Conservation (phyloP, 2,888 invertebrate species). For the Nomada fabriciana region DNA sequence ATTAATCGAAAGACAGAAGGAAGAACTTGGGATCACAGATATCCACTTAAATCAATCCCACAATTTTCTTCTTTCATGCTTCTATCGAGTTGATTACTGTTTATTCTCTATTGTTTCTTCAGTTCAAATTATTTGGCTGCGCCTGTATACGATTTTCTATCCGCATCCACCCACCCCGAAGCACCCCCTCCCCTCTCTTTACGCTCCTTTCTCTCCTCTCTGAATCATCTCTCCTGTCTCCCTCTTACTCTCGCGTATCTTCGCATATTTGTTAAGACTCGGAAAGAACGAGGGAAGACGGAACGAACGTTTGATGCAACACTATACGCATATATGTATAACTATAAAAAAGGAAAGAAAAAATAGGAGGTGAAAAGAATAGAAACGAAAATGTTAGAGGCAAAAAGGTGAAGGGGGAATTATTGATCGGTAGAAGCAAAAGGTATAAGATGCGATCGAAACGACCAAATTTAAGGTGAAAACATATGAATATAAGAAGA, state of each 20-base stretch:
- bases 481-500: conserved; percentile 8
- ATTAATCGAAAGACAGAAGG: conserved; percentile 12
- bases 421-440: conserved; percentile 38
- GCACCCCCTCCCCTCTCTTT: conserved; percentile 54
- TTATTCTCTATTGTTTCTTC: not conserved
- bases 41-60: conserved; percentile 11
- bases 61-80: conserved; percentile 13
- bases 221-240: conserved; percentile 32
- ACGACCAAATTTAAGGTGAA: conserved; percentile 15
- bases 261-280: conserved; percentile 58
- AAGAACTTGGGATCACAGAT: conserved; percentile 40
- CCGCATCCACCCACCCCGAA: conserved; percentile 37
- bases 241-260: conserved; percentile 65
- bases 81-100: not conserved
- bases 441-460: conserved; percentile 15
- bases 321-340: not conserved
- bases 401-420: conserved; percentile 38
- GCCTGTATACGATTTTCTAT: conserved; percentile 65
- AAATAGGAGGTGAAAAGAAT: not conserved
- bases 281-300: conserved; percentile 56
- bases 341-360: conserved; percentile 18
- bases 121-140: conserved; percentile 49
- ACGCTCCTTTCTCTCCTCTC: conserved; percentile 66
- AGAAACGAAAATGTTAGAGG: conserved; percentile 23
- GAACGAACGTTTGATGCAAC: conserved; percentile 43